Conservation (phyloP, 2,113 vertebrate species). For the Ursus arctos region DNA sequence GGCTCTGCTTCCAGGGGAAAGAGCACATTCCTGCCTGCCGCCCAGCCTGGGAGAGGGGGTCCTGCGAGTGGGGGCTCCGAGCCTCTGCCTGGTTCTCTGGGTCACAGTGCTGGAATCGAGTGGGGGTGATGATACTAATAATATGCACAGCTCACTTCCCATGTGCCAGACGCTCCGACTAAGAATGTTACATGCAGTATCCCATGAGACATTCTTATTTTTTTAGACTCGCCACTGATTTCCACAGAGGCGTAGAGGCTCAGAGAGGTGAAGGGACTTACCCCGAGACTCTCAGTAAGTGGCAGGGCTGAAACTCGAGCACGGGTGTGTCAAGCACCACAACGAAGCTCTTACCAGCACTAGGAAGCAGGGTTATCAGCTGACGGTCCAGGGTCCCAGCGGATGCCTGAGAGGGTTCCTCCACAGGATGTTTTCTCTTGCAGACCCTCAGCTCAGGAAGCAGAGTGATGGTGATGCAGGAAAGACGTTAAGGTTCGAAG, state of each 20-base stretch:
- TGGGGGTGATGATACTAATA: too few relatives aligned
- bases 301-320: neutral
- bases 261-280: neutral
- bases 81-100: neutral
- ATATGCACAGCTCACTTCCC: fast-evolving
- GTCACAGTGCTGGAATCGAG: too few relatives aligned
- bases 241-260: neutral
- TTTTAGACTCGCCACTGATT: neutral
- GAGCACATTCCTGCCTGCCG: too few relatives aligned
- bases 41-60: fast-evolving
- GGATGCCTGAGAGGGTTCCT: fast-evolving
- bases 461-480: neutral
- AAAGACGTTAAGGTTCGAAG: neutral
- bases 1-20: neutral
- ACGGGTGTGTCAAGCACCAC: neutral
- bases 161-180: fast-evolving
- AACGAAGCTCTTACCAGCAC: fast-evolving
- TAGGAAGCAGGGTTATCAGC: fast-evolving
- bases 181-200: fast-evolving
- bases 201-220: neutral
- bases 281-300: neutral
- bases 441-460: neutral
- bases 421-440: fast-evolving
- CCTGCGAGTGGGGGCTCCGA: fast-evolving
- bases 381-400: fast-evolving